Base-by-base conservation (phyloP, 2,113 vertebrate genomes). In the Mastomys natalensis region DNA sequence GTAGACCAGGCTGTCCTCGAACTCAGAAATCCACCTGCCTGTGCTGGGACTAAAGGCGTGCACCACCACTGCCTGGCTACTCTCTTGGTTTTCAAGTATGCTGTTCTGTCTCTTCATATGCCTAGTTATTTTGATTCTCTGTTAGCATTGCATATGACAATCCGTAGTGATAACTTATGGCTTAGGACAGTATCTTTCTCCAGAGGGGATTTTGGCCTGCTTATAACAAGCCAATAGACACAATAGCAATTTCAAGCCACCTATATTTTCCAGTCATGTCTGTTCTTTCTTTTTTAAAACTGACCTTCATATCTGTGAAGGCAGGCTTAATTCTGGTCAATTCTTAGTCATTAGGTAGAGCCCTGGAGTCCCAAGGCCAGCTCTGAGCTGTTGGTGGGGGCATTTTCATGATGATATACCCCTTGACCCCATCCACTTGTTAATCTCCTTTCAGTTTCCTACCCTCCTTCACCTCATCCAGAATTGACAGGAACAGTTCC, bases 61-160 rank as follows among this genome's bases (percentile, higher is more conserved):
- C n/a, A n/a, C n/a, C n/a, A n/a, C n/a, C n/a, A n/a, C n/a, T n/a
- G n/a, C n/a, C n/a, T n/a, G n/a, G 45, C 76, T 34, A 29, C 1
- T 85, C 16, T 92, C 21, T 72, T 95, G n/a, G 43, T 95, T 96
- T 94, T 95, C 15, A 77, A 70, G 21, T 64, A 26, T 96, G 12
- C 31, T 48, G 1, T 86, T 94, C 8, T 91, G 19, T 81, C 58
- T 94, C 16, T 43, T 94, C 37, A 31, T 60, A 74, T 31, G 45
- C 74, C 34, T 86, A 37, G 9, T 89, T 91, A 92, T 70, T 93
- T 90, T 78, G 17, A 87, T n/a, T 60, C 16, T 55, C 24, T 91
- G 31, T 7, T 94, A 40, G n/a, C n/a, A 74, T 58, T 73, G 37
- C 37, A 73, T 21, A 10, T 73, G n/a, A 37, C 72, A 73, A 22